Base-by-base conservation (phyloP, 92 coral and sea anemone species). In the Heliopora coerulea region DNA sequence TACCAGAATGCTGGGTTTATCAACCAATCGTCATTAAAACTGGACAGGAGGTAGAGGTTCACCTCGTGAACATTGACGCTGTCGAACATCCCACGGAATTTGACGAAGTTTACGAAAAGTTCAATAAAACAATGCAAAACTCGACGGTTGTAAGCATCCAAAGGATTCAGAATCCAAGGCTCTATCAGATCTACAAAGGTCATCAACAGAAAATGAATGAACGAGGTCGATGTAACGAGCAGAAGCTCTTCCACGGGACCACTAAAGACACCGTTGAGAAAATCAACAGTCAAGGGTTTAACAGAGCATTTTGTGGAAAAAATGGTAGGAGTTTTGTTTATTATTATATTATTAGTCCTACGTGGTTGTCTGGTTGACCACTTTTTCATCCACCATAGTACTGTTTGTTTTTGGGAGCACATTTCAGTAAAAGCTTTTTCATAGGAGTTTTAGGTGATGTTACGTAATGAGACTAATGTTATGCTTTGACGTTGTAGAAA, bases 271-370 rank as follows among this genome's bases (percentile, higher is more conserved):
- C 41, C 18, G 34, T 68, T 13, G 54, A 34, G 40, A 40, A 35
- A 20, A 78, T 78, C 18, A 78, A 78, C 56, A 37, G 4, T 5
- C n/a, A 25, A 41, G 75, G 83, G 30, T 78, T 78, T 34, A 78
- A 78, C 67, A 78, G 83, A 66, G 54, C 75, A 23, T 78, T 12
- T 29, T 78, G 75, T 40, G 83, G 83, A 27, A 78, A 66, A 20
- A 78, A 78, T 17, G 83, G 83, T 78, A 64, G 66, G 67, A n/a
- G n/a, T n/a, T n/a, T n/a, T n/a, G n/a, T n/a, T n/a, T n/a, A n/a
- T n/a, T n/a, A n/a, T n/a, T n/a, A n/a, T n/a, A n/a, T n/a, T n/a
- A n/a, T n/a, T n/a, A n/a, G n/a, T n/a, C n/a, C n/a, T n/a, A n/a
- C n/a, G n/a, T n/a, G n/a, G n/a, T n/a, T n/a, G n/a, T n/a, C n/a